Evolutionary conservation across 1,140 invertebrate species (phyloP), one percentile per base, ranked within the genome.

Genomic region (Pogonus chalceus): DNA sequence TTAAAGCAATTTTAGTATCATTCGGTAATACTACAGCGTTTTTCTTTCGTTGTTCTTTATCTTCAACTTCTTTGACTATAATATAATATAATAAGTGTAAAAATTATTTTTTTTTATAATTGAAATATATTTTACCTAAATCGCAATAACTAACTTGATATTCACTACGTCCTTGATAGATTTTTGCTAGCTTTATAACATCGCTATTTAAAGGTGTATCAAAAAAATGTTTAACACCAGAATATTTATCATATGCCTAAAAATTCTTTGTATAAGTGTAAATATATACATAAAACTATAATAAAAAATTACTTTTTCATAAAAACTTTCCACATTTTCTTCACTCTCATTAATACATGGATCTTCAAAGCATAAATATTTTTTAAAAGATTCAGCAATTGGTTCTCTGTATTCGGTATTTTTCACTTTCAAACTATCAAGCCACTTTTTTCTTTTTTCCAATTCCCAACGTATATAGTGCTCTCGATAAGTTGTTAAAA

Each of bases 71-170:
- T 20, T 10, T 49, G 7, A 52, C 20, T 39, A 49, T 35, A 16
- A 49, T 16, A 4, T n/a, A 10, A 7, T 12, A 54, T 23, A 49
- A n/a, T 14, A 35, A 49, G 46, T 26, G 4, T 31, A 16, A n/a
- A 21, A 51, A 21, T 14, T 21, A 49, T 16, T 2, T 24, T n/a
- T 18, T 22, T 51, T 23, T 23, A n/a, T 16, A 47, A 35, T 35
- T 20, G 14, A 24, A 16, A 14, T 20, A 55, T 21, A 7, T 21
- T 20, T 50, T 50, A 60, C 56, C 56, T 49, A 59, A 54, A 55
- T 61, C 56, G 20, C 57, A 62, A 55, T 61, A 62, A 46, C 61
- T 59, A 21, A 62, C 54, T 55, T 61, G 59, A 50, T 62, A 62
- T 4, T 55, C 43, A 26, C 55, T 55, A 52, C 60, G 61, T 16